Evolutionary conservation across 2,113 vertebrate species (phyloP).

Genomic region (Okapia johnstoni): DNA sequence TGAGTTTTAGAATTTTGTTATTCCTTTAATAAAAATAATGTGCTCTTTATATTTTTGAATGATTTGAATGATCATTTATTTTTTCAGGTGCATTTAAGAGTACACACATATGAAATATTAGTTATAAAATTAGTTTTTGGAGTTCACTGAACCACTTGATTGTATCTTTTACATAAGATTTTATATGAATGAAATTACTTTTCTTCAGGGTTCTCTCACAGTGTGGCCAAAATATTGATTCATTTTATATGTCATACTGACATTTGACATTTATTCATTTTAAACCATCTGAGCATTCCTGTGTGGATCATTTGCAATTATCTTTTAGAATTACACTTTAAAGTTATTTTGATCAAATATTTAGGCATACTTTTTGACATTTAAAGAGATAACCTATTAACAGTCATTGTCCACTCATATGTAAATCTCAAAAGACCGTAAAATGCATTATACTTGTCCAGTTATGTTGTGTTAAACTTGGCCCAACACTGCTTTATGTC

Average conservation of each 20-base stretch:
- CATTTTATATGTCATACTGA: not conserved
- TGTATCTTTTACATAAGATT: not conserved
- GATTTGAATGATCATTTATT: not conserved
- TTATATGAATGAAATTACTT: not conserved
- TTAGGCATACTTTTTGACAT: not conserved
- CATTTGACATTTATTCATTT: not conserved
- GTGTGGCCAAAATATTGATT: not conserved
- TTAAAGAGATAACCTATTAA: not conserved
- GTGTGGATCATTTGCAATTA: not conserved
- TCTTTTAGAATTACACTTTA: not conserved
- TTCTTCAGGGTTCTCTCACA: not conserved
- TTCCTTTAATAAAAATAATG: slow-evolving; percentile 14
- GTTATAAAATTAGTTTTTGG: not conserved
- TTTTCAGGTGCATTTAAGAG: not conserved
- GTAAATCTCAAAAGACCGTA: not conserved
- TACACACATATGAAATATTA: not conserved
- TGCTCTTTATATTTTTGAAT: not conserved
- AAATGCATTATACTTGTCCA: not conserved
- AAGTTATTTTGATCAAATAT: not conserved
- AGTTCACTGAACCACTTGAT: not conserved
- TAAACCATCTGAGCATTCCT: not conserved
- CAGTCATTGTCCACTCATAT: not conserved
- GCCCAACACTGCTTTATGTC: not conserved
- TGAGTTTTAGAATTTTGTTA: not conserved
- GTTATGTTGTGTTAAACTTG: not conserved